Evolutionary conservation across 2,113 vertebrate species (phyloP).

Genomic region (Eubucco bourcierii): DNA sequence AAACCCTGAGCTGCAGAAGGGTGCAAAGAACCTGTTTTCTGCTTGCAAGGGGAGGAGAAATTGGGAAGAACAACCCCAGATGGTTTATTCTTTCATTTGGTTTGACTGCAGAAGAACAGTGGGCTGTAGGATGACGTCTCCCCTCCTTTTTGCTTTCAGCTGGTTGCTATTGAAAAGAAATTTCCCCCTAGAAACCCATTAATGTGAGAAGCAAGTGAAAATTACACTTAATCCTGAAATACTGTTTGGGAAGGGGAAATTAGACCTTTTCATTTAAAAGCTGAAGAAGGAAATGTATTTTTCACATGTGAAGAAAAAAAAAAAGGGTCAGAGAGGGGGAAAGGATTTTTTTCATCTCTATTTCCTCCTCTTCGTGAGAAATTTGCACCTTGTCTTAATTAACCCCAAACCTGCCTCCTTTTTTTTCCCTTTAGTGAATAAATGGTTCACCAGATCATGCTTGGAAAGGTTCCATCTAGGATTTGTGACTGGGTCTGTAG

Average conservation of each 20-base stretch:
- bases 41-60: neutral
- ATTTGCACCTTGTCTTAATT: neutral
- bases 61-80: neutral
- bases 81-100: neutral
- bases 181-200: conserved; percentile 7
- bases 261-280: neutral
- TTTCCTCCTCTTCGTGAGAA: neutral
- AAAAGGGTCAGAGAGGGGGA: neutral
- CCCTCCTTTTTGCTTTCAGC: neutral
- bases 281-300: neutral
- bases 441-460: neutral
- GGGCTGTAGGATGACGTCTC: neutral
- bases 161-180: neutral
- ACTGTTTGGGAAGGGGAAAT: neutral
- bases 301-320: neutral
- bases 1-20: neutral
- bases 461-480: neutral
- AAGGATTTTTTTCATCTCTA: neutral
- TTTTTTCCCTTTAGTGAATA: neutral
- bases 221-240: neutral
- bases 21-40: neutral
- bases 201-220: neutral
- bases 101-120: neutral
- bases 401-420: neutral
- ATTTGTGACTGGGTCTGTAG: neutral